Conservation (phyloP, 2,888 invertebrate species). For the Athrips mouffetella region DNA sequence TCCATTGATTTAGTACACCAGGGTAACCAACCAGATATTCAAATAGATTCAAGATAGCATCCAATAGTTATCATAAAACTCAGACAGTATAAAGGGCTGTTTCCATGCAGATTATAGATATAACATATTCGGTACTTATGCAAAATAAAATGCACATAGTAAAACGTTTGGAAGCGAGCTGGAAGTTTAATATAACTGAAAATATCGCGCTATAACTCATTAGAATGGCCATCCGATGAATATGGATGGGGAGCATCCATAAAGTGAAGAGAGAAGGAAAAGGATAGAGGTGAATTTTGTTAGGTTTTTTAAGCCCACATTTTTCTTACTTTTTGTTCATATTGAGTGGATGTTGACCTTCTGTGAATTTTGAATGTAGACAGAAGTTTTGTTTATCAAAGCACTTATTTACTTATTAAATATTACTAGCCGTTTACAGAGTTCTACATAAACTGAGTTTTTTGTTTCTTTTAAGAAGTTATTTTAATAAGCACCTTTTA, state of each 20-base stretch:
- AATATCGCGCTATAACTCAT: constrained; percentile 46
- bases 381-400: no score
- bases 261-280: constrained; percentile 20
- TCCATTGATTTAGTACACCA: no score
- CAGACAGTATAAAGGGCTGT: constrained; percentile 3
- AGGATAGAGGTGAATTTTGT: not conserved
- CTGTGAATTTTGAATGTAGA: not conserved
- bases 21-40: no score
- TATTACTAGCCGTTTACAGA: no score
- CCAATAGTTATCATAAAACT: not conserved
- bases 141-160: constrained; percentile 24
- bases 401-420: no score
- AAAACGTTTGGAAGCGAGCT: constrained; percentile 22
- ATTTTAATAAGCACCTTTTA: no score
- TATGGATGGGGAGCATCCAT: constrained; percentile 41
- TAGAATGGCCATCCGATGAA: constrained; percentile 47
- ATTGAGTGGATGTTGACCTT: not conserved
- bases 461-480: no score
- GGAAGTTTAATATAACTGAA: constrained; percentile 37
- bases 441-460: no score
- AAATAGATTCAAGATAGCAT: no score
- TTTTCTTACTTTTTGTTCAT: not conserved
- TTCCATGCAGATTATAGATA: constrained; percentile 10
- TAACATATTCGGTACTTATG: constrained; percentile 15
- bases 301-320: not conserved